These are phyloP conservation scores for Neogale vison DNA, from an alignment of 2,113 vertebrate species.

Conservation along the genomic window DNA sequence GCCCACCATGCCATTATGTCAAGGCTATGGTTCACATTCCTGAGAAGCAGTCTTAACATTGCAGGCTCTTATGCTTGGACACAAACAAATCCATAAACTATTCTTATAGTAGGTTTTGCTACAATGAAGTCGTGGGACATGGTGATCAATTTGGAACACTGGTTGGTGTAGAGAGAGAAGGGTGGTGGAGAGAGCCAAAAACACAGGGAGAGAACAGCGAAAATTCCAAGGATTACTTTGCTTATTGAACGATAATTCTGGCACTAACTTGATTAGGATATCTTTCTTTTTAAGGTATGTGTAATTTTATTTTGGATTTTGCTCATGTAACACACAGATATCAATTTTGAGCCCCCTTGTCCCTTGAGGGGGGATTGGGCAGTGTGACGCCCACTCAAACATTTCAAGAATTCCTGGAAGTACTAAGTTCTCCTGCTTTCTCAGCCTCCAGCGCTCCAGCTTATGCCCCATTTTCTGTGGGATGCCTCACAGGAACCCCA, in stretches of 20 bases:
- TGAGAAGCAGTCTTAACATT: not conserved
- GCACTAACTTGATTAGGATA: not conserved
- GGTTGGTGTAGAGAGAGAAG: not conserved
- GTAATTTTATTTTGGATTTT: not conserved
- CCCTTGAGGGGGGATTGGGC: not conserved
- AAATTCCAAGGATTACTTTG: not conserved
- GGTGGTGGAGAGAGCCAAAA: not conserved
- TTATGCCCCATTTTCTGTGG: not conserved
- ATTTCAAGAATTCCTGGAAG: not conserved
- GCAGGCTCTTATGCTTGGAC: not conserved
- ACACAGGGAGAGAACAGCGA: not conserved
- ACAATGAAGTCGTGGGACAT: not conserved
- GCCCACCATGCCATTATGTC: not conserved
- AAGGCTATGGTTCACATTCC: not conserved
- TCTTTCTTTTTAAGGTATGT: not conserved
- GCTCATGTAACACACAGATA: not conserved
- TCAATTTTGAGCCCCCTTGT: not conserved
- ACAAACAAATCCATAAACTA: not conserved
- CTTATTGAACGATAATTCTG: constrained; percentile 2
- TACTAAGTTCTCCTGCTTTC: not conserved
- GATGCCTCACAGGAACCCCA: not conserved
- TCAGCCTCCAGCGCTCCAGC: not conserved
- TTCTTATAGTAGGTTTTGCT: not conserved
- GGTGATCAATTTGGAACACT: not conserved
- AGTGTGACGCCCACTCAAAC: not conserved